Evolutionary conservation across 1,140 invertebrate species (phyloP).

Genomic region (Nebria ingens): DNA sequence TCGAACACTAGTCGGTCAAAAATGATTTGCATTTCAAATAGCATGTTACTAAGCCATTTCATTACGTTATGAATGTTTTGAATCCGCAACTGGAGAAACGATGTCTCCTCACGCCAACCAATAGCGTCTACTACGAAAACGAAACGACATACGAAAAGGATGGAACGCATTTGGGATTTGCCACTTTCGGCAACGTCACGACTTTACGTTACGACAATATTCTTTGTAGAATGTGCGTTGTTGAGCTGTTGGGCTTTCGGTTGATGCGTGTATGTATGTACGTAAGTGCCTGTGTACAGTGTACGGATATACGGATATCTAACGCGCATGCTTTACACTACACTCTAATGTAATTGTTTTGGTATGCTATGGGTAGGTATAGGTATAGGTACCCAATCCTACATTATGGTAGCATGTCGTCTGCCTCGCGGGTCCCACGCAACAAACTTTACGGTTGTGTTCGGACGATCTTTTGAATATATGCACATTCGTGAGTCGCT

Average conservation of each 20-base stretch:
- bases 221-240: not conserved
- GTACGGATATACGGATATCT: too few relatives aligned
- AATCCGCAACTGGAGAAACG: not conserved
- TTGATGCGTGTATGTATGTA: not conserved
- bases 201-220: not conserved
- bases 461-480: not conserved
- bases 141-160: not conserved
- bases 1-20: too few relatives aligned
- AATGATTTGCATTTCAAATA: too few relatives aligned
- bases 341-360: constrained; percentile 5
- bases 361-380: too few relatives aligned
- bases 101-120: not conserved
- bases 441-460: not conserved
- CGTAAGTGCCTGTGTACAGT: too few relatives aligned
- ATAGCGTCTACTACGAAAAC: not conserved
- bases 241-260: not conserved
- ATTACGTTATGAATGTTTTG: constrained; percentile 4
- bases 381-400: too few relatives aligned
- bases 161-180: constrained; percentile 2
- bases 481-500: not conserved
- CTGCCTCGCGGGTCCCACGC: not conserved
- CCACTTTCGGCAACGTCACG: not conserved
- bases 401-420: not conserved
- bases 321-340: too few relatives aligned
- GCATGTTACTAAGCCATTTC: not conserved